Evolutionary conservation across 2,797 vertebrate species (phyloP).

Genomic region (Sebastes baramenuke): DNA sequence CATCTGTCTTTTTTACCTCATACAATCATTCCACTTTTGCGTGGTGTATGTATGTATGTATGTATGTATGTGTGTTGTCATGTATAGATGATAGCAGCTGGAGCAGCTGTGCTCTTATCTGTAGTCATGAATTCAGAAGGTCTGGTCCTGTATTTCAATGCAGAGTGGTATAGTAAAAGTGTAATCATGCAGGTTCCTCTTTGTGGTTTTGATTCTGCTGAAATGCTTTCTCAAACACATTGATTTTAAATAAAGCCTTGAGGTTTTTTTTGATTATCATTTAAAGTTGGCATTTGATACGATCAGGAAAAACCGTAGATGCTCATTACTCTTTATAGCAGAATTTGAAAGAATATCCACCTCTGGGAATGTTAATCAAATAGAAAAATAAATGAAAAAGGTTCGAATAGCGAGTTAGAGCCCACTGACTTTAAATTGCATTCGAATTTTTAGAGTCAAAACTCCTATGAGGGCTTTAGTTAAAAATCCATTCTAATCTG

Average conservation of each 20-base stretch:
- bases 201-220: not conserved
- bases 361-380: slow-evolving; percentile 50
- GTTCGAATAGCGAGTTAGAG: slow-evolving; percentile 23
- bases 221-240: slow-evolving; percentile 1
- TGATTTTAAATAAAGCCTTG: slow-evolving; percentile 19
- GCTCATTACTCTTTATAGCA: slow-evolving; percentile 31
- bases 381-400: slow-evolving; percentile 42
- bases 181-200: not conserved
- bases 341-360: slow-evolving; percentile 27
- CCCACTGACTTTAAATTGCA: slow-evolving; percentile 44
- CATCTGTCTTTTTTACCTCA: not conserved
- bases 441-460: slow-evolving; percentile 43
- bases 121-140: slow-evolving; percentile 9
- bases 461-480: slow-evolving; percentile 60
- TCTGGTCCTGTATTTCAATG: not conserved
- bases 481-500: slow-evolving; percentile 78
- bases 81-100: slow-evolving; percentile 9
- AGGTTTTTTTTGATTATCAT: slow-evolving; percentile 16
- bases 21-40: not conserved
- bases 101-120: slow-evolving; percentile 5
- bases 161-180: not conserved
- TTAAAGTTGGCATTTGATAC: slow-evolving; percentile 32
- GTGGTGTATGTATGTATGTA: not conserved
- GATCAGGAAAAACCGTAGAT: slow-evolving; percentile 18
- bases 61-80: not conserved